phyloP scores from a whole-genome alignment of 2,113 vertebrate genomes.

The Tricholaema leucomelas region DNA sequence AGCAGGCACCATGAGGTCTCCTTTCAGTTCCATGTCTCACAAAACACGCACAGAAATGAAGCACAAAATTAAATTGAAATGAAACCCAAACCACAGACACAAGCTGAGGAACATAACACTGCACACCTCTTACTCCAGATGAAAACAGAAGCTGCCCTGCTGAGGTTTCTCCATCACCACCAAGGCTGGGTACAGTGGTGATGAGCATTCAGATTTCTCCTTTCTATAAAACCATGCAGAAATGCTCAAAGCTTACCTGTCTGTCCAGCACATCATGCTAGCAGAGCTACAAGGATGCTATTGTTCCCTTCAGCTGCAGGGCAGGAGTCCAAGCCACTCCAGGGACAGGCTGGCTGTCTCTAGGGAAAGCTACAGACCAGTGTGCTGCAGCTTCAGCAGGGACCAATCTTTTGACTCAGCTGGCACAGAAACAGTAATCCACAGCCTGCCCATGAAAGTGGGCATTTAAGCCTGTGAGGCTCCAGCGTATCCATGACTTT shows the following conservation, averaged over 20 bases:
- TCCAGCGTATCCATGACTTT: background rate
- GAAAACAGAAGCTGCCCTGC: background rate
- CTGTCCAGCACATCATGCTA: background rate
- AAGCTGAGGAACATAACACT: background rate
- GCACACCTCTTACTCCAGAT: background rate
- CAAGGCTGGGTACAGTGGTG: background rate
- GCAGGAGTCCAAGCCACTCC: background rate
- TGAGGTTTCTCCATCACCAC: background rate
- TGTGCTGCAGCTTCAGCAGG: background rate
- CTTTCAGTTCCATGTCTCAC: background rate
- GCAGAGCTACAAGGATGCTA: conserved; percentile 3
- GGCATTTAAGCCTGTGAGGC: conserved; percentile 8
- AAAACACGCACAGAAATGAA: background rate
- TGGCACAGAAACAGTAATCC: conserved; percentile 6
- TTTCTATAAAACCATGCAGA: background rate
- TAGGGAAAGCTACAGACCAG: background rate
- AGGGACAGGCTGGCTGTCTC: background rate
- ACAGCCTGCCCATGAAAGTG: background rate
- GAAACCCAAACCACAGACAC: background rate
- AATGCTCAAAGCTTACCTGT: background rate
- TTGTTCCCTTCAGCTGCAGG: background rate
- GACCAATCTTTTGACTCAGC: background rate
- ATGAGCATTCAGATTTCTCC: background rate
- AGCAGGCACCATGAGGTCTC: background rate
- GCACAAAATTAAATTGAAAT: background rate